phyloP scores from a whole-genome alignment of 2,797 vertebrate genomes.

The Notoglanidium macrostoma region DNA sequence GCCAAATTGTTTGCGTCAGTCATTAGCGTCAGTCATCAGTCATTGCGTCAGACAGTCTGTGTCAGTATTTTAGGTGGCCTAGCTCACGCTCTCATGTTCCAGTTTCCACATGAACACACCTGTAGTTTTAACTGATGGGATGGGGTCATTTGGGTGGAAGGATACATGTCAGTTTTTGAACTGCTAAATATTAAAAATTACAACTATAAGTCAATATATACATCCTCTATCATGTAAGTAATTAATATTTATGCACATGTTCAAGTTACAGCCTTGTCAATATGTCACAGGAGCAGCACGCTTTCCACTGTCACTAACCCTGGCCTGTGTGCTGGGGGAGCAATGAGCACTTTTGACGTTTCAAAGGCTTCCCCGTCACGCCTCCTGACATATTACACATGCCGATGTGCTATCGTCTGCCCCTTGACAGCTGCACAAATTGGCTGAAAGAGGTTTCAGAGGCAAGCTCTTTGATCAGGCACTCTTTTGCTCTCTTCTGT shows the following conservation, averaged over 20 bases:
- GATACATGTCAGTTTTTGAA: not conserved
- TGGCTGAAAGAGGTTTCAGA: slow-evolving; percentile 74
- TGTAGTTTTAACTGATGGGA: not conserved
- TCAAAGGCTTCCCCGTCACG: slow-evolving; percentile 76
- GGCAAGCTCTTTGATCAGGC: slow-evolving; percentile 69
- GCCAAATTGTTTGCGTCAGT: not conserved
- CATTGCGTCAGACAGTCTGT: not conserved
- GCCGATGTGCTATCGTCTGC: slow-evolving; percentile 67
- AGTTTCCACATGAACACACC: not conserved
- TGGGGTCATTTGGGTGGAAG: not conserved
- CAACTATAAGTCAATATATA: not conserved
- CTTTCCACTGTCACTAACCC: slow-evolving; percentile 53
- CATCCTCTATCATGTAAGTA: not conserved
- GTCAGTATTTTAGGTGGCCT: not conserved
- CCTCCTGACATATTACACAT: slow-evolving; percentile 74
- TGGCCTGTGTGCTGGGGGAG: slow-evolving; percentile 43
- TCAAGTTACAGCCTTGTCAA: slow-evolving; percentile 37
- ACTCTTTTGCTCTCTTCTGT: slow-evolving; percentile 55
- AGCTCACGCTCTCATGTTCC: not conserved
- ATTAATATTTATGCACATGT: not conserved
- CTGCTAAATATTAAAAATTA: slow-evolving; percentile 8
- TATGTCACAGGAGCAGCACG: slow-evolving; percentile 36
- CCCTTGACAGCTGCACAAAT: slow-evolving; percentile 78
- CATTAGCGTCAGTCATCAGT: not conserved
- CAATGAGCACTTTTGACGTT: slow-evolving; percentile 67